phyloP scores from a whole-genome alignment of 2,113 vertebrate genomes.

The Rhinolophus ferrumequinum region DNA sequence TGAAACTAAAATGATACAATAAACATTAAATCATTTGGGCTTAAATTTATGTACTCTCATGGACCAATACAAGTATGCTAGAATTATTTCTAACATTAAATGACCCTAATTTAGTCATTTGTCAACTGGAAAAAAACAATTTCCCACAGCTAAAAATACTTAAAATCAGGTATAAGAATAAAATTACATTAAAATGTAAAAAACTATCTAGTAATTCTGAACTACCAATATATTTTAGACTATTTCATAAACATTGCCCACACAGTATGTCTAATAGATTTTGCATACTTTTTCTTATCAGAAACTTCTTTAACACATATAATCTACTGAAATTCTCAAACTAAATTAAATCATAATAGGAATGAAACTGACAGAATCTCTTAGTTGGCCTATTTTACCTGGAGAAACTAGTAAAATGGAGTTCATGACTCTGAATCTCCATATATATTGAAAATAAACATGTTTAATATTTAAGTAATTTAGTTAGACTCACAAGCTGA shows the following conservation, averaged over 20 bases:
- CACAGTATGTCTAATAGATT: constrained; percentile 70
- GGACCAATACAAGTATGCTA: neutral
- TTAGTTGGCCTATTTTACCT: constrained; percentile 56
- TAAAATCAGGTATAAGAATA: constrained; percentile 63
- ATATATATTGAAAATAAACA: constrained; percentile 69
- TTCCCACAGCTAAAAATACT: constrained; percentile 67
- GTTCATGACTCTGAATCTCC: constrained; percentile 56
- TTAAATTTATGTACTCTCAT: constrained; percentile 39
- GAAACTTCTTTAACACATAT: constrained; percentile 63
- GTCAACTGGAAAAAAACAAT: constrained; percentile 67
- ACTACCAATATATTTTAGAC: constrained; percentile 56
- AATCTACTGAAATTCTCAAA: constrained; percentile 74
- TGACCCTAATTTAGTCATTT: constrained; percentile 39
- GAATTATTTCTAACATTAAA: constrained; percentile 64
- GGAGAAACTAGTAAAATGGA: constrained; percentile 59
- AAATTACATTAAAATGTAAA: constrained; percentile 75
- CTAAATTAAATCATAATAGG: constrained; percentile 72
- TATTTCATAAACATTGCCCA: constrained; percentile 64
- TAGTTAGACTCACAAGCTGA: constrained; percentile 31
- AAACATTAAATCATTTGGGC: constrained; percentile 59
- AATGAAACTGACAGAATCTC: constrained; percentile 70
- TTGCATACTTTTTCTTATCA: constrained; percentile 72
- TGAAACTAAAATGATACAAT: constrained; percentile 62
- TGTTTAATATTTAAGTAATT: constrained; percentile 61
- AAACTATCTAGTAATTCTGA: constrained; percentile 46